Evolutionary conservation across 2,113 vertebrate species (phyloP).

Genomic region (Mixornis gularis): DNA sequence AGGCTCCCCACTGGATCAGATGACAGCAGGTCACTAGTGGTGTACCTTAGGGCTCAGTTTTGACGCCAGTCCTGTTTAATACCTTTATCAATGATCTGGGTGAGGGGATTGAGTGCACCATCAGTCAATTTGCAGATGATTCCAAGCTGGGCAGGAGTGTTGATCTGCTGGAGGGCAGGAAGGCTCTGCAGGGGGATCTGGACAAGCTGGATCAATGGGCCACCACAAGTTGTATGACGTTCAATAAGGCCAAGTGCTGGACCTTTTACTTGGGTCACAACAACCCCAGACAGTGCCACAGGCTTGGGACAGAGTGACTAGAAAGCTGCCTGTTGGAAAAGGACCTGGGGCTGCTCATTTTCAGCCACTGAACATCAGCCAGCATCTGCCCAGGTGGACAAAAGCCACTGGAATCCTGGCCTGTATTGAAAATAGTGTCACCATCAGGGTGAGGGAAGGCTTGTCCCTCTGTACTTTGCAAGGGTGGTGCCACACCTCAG

Average conservation of each 20-base stretch:
- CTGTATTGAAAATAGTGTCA: not conserved
- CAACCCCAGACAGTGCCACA: no score
- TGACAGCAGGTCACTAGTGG: not conserved
- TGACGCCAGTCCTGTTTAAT: not conserved
- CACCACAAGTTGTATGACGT: not conserved
- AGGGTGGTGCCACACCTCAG: not conserved
- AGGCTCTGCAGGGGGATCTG: not conserved
- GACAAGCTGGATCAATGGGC: fast-evolving
- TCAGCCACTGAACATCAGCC: not conserved
- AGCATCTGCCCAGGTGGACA: not conserved
- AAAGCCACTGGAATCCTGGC: not conserved
- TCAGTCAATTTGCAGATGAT: not conserved
- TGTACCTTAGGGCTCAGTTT: fast-evolving
- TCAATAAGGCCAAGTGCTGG: not conserved
- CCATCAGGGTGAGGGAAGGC: not conserved
- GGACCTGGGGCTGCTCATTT: not conserved
- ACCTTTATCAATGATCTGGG: not conserved
- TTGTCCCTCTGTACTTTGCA: not conserved
- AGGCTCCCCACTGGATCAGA: not conserved
- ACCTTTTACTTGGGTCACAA: not conserved
- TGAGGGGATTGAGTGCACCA: not conserved
- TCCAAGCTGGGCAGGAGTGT: not conserved
- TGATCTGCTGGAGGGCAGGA: not conserved
- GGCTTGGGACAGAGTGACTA: not conserved
- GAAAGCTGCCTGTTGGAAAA: not conserved